Base-by-base conservation (phyloP, 2,888 invertebrate genomes). In the Rhodophaea formosa region DNA sequence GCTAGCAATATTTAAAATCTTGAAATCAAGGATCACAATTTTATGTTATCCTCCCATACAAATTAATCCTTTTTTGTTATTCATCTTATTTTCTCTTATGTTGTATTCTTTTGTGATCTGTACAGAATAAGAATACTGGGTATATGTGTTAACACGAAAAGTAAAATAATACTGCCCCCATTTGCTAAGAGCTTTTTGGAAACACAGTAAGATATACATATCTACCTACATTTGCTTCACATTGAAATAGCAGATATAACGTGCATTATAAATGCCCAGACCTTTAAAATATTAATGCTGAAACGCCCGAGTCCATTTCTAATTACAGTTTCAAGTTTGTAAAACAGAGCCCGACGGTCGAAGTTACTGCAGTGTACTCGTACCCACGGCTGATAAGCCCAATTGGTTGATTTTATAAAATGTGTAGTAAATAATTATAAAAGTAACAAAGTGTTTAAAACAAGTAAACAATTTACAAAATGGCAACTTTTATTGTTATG, bases 251-350 rank as follows among this genome's bases (percentile, higher is more conserved):
- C 17, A 35, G 35, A 59, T 59, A 60, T 61, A 56, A 56, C 43
- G 52, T 51, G 57, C 53, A 58, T 55, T 56, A 49, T 58, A 12
- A 57, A 53, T 55, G 55, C 29, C 42, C 16, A 54, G 32, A 53
- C 57, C 59, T 61, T 58, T 61, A 46, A 35, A 56, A 57, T 51
- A 65, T 67, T 65, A 62, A 56, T 52, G 39, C 39, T 39, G 35
- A 49, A 54, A 57, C 46, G 62, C 39, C 49, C 23, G 35, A 51
- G 39, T 51, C 51, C 51, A 51, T 51, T 51, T 35, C 51, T 51
- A 51, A 51, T 51, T 51, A 51, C 51, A 51, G 51, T 51, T 35
- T 51, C 51, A 51, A 51, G 51, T 51, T 51, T 51, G 17, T 35
- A 51, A 51, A 51, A 51, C 51, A 35, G 35, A 51, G 51, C 35